phyloP scores from a whole-genome alignment of 2,888 invertebrate species.

The Acanthococcus lagerstroemiae region DNA sequence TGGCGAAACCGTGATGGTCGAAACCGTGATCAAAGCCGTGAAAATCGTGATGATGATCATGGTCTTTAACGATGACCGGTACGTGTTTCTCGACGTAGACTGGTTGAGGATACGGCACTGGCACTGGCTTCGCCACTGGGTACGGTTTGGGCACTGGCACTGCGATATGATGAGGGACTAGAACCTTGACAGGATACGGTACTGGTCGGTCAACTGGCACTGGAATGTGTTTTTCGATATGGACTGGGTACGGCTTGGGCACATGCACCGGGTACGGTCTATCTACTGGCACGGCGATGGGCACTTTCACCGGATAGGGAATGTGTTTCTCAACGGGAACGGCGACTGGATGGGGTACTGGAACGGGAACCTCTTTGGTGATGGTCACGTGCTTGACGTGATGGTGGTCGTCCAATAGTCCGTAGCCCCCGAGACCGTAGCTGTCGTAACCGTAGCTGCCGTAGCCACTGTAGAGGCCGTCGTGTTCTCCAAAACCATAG shows the following conservation, averaged over 20 bases:
- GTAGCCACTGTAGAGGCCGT: conserved; percentile 43
- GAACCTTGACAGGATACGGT: conserved; percentile 38
- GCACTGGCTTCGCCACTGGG: conserved; percentile 52
- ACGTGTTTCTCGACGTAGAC: conserved; percentile 42
- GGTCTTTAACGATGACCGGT: conserved; percentile 42
- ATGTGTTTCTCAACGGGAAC: conserved; percentile 61
- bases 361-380: conserved; percentile 35
- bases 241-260: conserved; percentile 36
- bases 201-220: conserved; percentile 38
- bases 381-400: conserved; percentile 34
- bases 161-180: conserved; percentile 37
- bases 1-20: conserved; percentile 31
- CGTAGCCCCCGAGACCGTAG: conserved; percentile 33
- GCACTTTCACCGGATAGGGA: conserved; percentile 39
- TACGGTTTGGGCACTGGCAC: conserved; percentile 32
- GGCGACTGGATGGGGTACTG: conserved; percentile 36
- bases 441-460: conserved; percentile 35
- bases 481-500: conserved; percentile 42
- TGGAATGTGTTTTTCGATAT: conserved; percentile 36
- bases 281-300: conserved; percentile 35
- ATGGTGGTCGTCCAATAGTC: conserved; percentile 31
- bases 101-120: conserved; percentile 57
- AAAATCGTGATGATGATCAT: conserved; percentile 36
- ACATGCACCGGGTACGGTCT: conserved; percentile 37
- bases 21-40: conserved; percentile 31